Evolutionary conservation across 2,888 invertebrate species (phyloP), one percentile per base, ranked within the genome.

Genomic region (Ophion slaviceki): DNA sequence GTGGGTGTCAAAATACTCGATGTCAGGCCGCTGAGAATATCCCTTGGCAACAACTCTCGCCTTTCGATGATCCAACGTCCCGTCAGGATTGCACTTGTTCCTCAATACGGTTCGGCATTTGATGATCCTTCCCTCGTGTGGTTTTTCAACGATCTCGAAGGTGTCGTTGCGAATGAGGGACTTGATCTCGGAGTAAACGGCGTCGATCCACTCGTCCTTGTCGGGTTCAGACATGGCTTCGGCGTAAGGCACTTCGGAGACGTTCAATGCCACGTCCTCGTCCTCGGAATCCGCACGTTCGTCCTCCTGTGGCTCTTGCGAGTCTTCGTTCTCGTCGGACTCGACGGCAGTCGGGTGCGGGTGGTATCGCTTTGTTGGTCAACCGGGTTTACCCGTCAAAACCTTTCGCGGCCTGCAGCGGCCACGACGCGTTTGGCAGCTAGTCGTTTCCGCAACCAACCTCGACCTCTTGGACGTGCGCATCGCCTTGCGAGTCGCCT

Each of bases 131-230:
- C 36, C 24, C 10, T 84, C 68, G 11, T 68, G 62, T 2, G 87
- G 88, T 7, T 80, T 80, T n/a, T 86, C 79, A 4, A 88, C 88
- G 2, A 90, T 57, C 14, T 28, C 71, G 89, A 88, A 91, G 0
- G 89, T 89, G 14, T 89, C 82, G 53, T 89, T 88, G 64, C 87
- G 86, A 5, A 89, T 20, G 4, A 89, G 82, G 2, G n/a, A n/a
- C n/a, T n/a, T n/a, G n/a, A n/a, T n/a, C n/a, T n/a, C n/a, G n/a
- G n/a, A n/a, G n/a, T n/a, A n/a, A n/a, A n/a, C n/a, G n/a, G n/a
- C n/a, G n/a, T n/a, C n/a, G n/a, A n/a, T n/a, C n/a, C 87, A 82
- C 40, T 80, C 62, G 10, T 84, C 80, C 11, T 28, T 17, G 53
- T 64, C 59, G 20, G 24, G 28, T 47, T 64, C 72, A 20, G 36